These are phyloP conservation scores for Syngnathus rostellatus DNA, from an alignment of 2,797 vertebrate genomes.

Conservation along the genomic window DNA sequence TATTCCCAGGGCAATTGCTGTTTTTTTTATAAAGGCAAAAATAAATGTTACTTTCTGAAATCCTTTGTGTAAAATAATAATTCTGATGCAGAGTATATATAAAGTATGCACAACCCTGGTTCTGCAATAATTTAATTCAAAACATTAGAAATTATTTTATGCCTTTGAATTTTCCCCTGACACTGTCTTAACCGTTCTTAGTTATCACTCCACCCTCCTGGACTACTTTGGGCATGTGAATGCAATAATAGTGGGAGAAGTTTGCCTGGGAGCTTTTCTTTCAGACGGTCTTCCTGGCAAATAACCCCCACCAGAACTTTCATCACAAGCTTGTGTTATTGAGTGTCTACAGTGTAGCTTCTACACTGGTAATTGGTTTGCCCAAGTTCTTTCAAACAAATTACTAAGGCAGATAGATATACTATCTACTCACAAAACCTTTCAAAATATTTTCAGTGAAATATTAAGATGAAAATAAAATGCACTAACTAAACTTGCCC, in stretches of 20 bases:
- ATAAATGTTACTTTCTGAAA: conserved; percentile 31
- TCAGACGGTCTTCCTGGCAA: neutral
- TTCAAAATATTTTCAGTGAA: neutral
- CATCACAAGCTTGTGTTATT: neutral
- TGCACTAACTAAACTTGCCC: too few relatives aligned
- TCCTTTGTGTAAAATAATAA: neutral
- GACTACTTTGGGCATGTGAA: neutral
- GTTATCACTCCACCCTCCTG: neutral
- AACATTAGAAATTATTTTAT: neutral
- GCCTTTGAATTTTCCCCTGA: neutral
- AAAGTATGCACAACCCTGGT: neutral
- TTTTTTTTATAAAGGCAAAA: conserved; percentile 20
- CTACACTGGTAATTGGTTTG: neutral
- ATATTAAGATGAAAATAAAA: neutral
- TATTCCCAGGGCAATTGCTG: conserved; percentile 4
- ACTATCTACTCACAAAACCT: neutral
- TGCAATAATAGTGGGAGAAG: neutral
- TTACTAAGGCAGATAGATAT: neutral
- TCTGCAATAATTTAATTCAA: too few relatives aligned
- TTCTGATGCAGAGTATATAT: neutral
- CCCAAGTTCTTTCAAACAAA: neutral
- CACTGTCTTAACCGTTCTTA: neutral
- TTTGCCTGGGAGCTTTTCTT: conserved; percentile 1
- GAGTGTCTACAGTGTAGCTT: too few relatives aligned
- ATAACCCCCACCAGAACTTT: neutral